phyloP scores from a whole-genome alignment of 2,113 vertebrate genomes.

The Egretta garzetta region DNA sequence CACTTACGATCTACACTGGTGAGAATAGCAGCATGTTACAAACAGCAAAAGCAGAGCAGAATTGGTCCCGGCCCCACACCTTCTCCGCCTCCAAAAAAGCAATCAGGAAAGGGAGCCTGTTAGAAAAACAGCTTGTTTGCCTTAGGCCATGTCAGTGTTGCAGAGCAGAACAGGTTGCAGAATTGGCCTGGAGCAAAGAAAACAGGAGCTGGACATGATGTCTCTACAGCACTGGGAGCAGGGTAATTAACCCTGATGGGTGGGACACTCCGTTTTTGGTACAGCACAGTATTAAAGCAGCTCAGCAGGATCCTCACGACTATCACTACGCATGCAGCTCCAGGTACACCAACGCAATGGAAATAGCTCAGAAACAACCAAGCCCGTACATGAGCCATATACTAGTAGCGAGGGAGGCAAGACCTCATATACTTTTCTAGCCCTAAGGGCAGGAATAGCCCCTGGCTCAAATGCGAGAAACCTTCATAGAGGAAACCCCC shows the following conservation, averaged over 20 bases:
- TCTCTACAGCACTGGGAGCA: neutral
- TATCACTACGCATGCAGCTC: rapidly evolving
- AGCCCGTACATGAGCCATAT: neutral
- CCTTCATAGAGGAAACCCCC: neutral
- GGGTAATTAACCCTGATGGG: neutral
- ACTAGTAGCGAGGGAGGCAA: neutral
- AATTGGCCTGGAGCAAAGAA: neutral
- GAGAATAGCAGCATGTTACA: neutral
- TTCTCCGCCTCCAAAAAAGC: neutral
- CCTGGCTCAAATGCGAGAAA: neutral
- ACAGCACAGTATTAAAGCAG: neutral
- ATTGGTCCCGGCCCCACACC: neutral
- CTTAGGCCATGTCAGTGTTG: neutral
- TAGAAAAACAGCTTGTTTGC: neutral
- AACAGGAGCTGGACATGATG: neutral
- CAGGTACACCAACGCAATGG: rapidly evolving
- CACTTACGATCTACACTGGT: neutral
- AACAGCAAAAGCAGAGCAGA: neutral
- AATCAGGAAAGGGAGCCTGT: neutral
- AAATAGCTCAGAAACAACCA: neutral
- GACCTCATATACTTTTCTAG: neutral
- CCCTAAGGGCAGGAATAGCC: neutral
- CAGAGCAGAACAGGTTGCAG: neutral
- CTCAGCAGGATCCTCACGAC: neutral
- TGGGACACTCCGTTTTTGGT: neutral